Base-by-base conservation (phyloP, 2,888 invertebrate species). In the Phragmatobia fuliginosa region DNA sequence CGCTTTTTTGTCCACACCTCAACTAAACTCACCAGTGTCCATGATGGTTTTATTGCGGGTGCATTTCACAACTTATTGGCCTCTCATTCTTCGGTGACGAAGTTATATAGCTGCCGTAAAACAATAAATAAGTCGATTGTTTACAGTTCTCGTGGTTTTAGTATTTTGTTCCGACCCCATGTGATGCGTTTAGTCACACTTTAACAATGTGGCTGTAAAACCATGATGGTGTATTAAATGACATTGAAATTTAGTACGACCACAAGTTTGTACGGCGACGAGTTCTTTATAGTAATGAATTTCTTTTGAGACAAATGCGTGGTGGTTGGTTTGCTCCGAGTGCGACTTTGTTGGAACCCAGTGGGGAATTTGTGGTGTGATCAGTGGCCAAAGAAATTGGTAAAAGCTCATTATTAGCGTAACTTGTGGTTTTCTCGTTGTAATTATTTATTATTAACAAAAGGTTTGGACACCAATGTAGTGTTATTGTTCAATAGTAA, bases 1-100 rank as follows among this genome's bases (percentile, higher is more conserved):
- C 84, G 72, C 77, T 88, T 88, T 88, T 89, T 88, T 85, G 82
- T 83, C 80, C 77, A 75, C n/a, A 31, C 14, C 62, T 73, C 58
- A 58, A 71, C 66, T 62, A 73, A 16, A 72, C 72, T 67, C 49
- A 72, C 85, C 88, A 87, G 84, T 88, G 88, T 85, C 88, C 92
- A 92, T 93, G 91, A 94, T 93, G 89, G 91, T 89, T 94, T 94
- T 94, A 94, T 93, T 92, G 90, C 88, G 89, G 91, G 89, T 87
- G 86, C 91, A 90, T 93, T 94, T 89, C 87, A 77, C 74, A 89
- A 88, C 89, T 91, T 87, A 92, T 91, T 89, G 87, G 87, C 71
- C 85, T 83, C 88, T 87, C 85, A 88, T 92, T 89, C 88, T 89
- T 80, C 78, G 83, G 87, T 86, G 90, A 88, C 90, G 81, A 88